These are phyloP conservation scores for Ciconia boyciana DNA, from an alignment of 2,113 vertebrate genomes.

Conservation along the genomic window DNA sequence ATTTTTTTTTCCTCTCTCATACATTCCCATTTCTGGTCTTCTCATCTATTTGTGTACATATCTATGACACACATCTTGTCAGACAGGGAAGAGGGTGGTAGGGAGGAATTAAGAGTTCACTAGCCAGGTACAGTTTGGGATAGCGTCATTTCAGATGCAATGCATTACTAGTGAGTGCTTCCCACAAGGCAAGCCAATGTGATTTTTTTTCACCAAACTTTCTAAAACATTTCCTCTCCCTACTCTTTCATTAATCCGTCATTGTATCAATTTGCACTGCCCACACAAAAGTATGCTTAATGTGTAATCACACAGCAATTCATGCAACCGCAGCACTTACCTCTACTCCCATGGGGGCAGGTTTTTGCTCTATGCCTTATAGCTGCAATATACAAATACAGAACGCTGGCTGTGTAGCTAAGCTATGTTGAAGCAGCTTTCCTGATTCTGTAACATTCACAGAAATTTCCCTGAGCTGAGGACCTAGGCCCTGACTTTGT, in stretches of 20 bases:
- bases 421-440: background rate
- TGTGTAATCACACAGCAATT: background rate
- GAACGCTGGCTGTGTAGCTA: background rate
- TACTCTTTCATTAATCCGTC: background rate
- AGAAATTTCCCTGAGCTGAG: background rate
- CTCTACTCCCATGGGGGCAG: background rate
- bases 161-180: background rate
- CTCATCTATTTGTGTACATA: background rate
- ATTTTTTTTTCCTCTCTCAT: conserved; percentile 2
- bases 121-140: background rate
- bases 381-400: background rate
- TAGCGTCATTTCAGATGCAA: background rate
- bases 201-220: background rate
- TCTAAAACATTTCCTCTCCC: background rate
- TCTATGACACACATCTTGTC: background rate
- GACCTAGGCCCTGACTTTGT: background rate
- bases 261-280: background rate
- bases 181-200: background rate
- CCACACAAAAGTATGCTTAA: background rate
- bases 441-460: background rate
- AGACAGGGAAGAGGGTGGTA: background rate
- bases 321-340: background rate
- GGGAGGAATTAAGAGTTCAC: background rate
- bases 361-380: background rate
- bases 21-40: background rate